Conservation (phyloP, 2,113 vertebrate genomes). For the Rhinoderma darwinii region DNA sequence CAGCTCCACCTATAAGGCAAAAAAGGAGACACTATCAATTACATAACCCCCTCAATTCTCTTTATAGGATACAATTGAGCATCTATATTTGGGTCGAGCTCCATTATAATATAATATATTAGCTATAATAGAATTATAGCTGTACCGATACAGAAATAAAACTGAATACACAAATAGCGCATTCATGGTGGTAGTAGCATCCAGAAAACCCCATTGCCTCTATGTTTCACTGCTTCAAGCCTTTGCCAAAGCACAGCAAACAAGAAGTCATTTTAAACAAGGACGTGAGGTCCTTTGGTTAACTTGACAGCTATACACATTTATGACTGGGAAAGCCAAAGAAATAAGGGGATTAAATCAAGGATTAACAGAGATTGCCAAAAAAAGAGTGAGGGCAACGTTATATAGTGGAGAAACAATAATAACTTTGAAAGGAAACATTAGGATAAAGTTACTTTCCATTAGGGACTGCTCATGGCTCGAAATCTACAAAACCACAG, state of each 20-base stretch:
- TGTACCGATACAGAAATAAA: background rate
- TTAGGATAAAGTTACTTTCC: slow-evolving; percentile 57
- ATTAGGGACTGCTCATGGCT: slow-evolving; percentile 49
- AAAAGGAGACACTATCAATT: background rate
- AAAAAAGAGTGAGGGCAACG: slow-evolving; percentile 23
- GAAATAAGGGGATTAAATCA: slow-evolving; percentile 57
- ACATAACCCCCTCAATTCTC: background rate
- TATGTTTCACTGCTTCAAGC: background rate
- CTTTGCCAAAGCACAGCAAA: slow-evolving; percentile 32
- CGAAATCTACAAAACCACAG: slow-evolving; percentile 56
- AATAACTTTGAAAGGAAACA: slow-evolving; percentile 57
- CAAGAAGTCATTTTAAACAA: slow-evolving; percentile 30
- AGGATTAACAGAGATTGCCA: slow-evolving; percentile 54
- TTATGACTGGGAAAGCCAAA: slow-evolving; percentile 50
- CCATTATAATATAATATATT: background rate
- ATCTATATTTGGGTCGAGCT: background rate
- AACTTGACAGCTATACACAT: slow-evolving; percentile 47
- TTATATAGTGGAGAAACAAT: slow-evolving; percentile 52
- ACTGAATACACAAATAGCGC: slow-evolving; percentile 5
- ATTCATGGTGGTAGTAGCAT: background rate
- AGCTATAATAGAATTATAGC: background rate
- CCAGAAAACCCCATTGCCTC: background rate
- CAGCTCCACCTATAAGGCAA: background rate
- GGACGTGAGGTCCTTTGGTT: slow-evolving; percentile 45
- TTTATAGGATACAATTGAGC: background rate